These are phyloP conservation scores for Phrynocephalus guinanensis DNA, from an alignment of 2,797 vertebrate genomes.

Conservation along the genomic window DNA sequence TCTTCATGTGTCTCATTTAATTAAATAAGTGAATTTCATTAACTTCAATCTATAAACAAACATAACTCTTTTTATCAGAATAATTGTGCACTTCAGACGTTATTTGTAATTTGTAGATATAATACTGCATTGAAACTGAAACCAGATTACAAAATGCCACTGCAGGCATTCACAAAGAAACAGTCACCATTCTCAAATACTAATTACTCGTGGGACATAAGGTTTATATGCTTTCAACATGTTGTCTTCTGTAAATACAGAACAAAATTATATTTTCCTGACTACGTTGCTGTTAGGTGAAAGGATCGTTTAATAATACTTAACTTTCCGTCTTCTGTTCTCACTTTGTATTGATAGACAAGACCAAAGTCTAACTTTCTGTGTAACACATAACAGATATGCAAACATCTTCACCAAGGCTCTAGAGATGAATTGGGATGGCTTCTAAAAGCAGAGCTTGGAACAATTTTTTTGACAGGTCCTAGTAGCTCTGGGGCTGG, in stretches of 20 bases:
- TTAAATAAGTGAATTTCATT: conserved; percentile 42
- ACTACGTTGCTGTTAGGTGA: conserved; percentile 23
- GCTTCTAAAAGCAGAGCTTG: neutral
- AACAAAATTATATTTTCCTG: conserved; percentile 13
- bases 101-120: neutral
- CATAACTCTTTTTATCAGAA: neutral
- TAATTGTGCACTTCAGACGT: conserved; percentile 24
- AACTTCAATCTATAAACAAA: neutral
- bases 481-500: too few relatives aligned
- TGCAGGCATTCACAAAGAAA: conserved; percentile 14
- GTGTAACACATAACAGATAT: neutral
- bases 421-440: neutral
- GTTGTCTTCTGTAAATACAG: conserved; percentile 33
- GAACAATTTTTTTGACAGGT: too few relatives aligned
- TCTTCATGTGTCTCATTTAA: conserved; percentile 59
- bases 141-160: neutral
- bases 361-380: neutral
- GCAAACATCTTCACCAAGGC: neutral
- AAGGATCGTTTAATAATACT: conserved; percentile 14
- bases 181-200: conserved; percentile 11
- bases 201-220: neutral
- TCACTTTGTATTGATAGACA: neutral
- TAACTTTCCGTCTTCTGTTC: neutral
- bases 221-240: conserved; percentile 38
- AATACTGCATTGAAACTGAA: conserved; percentile 17